A percentile compares a stretch with the other conserved stretches of the same genome.
phyloP scores from a whole-genome alignment of 2,113 vertebrate species.

The Corynorhinus townsendii region DNA sequence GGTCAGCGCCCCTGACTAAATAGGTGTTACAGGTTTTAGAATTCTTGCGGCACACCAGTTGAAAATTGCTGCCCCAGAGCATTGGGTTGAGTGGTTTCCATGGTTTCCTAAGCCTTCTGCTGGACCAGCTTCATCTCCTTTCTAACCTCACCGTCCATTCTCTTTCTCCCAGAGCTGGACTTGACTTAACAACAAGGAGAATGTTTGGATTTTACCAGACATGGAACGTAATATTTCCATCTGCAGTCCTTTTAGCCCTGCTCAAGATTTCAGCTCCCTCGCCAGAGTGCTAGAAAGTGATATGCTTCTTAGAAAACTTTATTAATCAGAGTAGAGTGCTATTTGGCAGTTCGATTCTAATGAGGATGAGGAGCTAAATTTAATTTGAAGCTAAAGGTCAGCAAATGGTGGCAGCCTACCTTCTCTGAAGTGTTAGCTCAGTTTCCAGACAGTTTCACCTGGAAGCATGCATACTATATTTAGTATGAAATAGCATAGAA shows the following conservation, averaged over 20 bases:
- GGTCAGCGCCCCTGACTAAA: neutral
- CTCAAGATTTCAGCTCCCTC: constrained; percentile 49
- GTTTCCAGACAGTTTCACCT: constrained; percentile 59
- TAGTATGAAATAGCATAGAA: constrained; percentile 56
- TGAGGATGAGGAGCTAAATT: constrained; percentile 61
- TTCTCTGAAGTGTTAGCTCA: constrained; percentile 30
- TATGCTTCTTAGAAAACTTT: constrained; percentile 66
- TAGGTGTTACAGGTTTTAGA: neutral
- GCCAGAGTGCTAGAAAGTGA: constrained; percentile 38
- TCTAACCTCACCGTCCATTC: neutral
- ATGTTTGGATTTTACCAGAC: constrained; percentile 2
- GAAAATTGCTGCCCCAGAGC: neutral
- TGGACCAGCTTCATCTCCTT: neutral
- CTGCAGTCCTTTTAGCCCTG: constrained; percentile 14
- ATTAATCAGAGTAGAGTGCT: constrained; percentile 65
- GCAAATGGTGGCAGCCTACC: constrained; percentile 9
- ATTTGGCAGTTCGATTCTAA: constrained; percentile 61
- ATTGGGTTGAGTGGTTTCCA: neutral
- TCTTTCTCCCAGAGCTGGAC: neutral
- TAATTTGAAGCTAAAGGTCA: constrained; percentile 59
- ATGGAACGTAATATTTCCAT: neutral
- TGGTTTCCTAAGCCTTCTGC: neutral
- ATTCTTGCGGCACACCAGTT: neutral
- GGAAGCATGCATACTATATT: constrained; percentile 40
- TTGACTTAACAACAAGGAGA: constrained; percentile 22